Conservation (phyloP, 2,888 invertebrate genomes). For the Caenorhabditis japonica region DNA sequence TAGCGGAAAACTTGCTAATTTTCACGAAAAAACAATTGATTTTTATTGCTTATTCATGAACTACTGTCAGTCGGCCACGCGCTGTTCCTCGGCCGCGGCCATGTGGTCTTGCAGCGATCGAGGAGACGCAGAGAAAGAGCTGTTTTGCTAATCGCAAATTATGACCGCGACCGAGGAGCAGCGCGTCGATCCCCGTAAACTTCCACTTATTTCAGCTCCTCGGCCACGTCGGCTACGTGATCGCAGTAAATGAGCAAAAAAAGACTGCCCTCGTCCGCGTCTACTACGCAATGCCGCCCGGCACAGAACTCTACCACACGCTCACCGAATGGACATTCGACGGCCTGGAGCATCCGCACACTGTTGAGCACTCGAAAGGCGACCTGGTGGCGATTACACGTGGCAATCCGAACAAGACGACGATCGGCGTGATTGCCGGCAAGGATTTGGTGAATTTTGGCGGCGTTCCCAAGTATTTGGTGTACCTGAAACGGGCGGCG, state of each 20-base stretch:
- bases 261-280: conserved; percentile 20
- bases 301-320: conserved; percentile 16
- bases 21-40: too few relatives aligned
- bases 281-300: conserved; percentile 15
- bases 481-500: conserved; percentile 17
- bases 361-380: conserved; percentile 24
- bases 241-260: conserved; percentile 5
- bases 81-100: too few relatives aligned
- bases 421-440: conserved; percentile 26
- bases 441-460: conserved; percentile 22
- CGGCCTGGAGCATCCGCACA: conserved; percentile 15
- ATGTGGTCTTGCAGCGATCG: too few relatives aligned
- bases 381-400: conserved; percentile 39
- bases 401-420: conserved; percentile 25
- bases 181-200: too few relatives aligned
- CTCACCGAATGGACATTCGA: conserved; percentile 49
- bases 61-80: too few relatives aligned
- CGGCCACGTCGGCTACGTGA: conserved; percentile 43
- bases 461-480: conserved; percentile 26
- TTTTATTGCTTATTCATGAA: too few relatives aligned
- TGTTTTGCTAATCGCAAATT: too few relatives aligned
- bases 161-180: too few relatives aligned
- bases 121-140: too few relatives aligned
- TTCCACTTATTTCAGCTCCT: conserved; percentile 43
- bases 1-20: too few relatives aligned